Conservation (phyloP, 2,888 invertebrate genomes). For the Morinoia aosen region DNA sequence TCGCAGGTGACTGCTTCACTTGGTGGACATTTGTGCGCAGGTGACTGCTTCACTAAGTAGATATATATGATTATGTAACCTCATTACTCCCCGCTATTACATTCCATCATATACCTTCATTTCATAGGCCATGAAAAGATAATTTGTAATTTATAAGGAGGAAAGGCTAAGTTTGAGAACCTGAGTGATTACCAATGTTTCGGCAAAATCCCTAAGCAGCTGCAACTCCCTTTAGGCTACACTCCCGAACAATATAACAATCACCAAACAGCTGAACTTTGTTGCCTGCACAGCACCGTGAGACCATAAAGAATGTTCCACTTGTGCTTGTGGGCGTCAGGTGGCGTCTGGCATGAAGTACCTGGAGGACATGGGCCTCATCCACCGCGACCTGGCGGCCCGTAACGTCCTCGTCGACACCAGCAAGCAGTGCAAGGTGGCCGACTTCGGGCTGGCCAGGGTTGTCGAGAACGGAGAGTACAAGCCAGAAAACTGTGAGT, state of each 20-base stretch:
- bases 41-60: background rate
- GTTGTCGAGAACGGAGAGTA: constrained; percentile 98
- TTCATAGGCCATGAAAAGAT: background rate
- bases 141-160: background rate
- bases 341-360: constrained; percentile 95
- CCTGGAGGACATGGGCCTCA: constrained; percentile 90
- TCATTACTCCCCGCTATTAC: background rate
- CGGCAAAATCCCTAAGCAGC: background rate
- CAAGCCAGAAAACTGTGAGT: constrained; percentile 96
- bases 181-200: background rate
- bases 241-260: background rate
- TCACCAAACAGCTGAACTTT: background rate
- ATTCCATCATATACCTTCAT: background rate
- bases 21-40: background rate
- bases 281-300: background rate
- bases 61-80: background rate
- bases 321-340: constrained; percentile 67
- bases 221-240: background rate
- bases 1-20: background rate
- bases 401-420: constrained; percentile 94
- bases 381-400: constrained; percentile 95
- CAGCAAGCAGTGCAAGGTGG: constrained; percentile 87
- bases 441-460: constrained; percentile 97
- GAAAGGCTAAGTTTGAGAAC: background rate
- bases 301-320: too few relatives aligned